Evolutionary conservation across 2,797 vertebrate genomes (phyloP).

Genomic region (Lacerta viridis): DNA sequence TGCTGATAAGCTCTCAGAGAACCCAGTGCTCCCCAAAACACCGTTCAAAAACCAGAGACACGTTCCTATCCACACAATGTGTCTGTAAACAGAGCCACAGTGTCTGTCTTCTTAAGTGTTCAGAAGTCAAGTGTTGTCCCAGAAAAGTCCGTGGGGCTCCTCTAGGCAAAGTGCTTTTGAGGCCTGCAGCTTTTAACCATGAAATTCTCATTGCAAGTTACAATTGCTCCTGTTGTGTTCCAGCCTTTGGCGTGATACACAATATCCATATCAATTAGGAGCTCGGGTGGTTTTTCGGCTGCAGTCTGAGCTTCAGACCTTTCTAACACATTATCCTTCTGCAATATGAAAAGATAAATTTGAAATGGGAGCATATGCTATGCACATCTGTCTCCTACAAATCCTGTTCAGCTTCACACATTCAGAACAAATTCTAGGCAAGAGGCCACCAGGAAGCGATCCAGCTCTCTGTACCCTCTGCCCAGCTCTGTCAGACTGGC

Average conservation of each 20-base stretch:
- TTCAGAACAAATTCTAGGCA: conserved; percentile 83
- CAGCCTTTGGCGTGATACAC: neutral
- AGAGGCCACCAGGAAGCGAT: conserved; percentile 81
- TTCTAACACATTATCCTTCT: conserved; percentile 18
- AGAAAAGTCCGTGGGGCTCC: neutral
- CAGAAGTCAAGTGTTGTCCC: neutral
- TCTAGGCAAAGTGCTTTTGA: neutral
- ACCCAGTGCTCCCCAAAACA: neutral
- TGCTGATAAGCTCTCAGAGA: neutral
- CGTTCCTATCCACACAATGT: neutral
- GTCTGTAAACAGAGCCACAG: neutral
- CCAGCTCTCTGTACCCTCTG: conserved; percentile 82
- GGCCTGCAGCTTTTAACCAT: neutral
- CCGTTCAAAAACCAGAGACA: neutral
- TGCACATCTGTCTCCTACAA: conserved; percentile 84
- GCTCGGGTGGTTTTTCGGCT: neutral
- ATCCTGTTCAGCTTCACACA: conserved; percentile 75
- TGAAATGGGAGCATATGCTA: conserved; percentile 75
- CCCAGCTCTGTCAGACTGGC: conserved; percentile 83
- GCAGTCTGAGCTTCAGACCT: conserved; percentile 30
- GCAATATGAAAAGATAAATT: conserved; percentile 64
- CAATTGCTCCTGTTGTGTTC: conserved; percentile 1
- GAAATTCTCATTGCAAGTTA: neutral
- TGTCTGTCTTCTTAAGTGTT: neutral
- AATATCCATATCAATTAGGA: neutral